Conservation (phyloP, 2,113 vertebrate genomes). For the Cercopithecus mona region DNA sequence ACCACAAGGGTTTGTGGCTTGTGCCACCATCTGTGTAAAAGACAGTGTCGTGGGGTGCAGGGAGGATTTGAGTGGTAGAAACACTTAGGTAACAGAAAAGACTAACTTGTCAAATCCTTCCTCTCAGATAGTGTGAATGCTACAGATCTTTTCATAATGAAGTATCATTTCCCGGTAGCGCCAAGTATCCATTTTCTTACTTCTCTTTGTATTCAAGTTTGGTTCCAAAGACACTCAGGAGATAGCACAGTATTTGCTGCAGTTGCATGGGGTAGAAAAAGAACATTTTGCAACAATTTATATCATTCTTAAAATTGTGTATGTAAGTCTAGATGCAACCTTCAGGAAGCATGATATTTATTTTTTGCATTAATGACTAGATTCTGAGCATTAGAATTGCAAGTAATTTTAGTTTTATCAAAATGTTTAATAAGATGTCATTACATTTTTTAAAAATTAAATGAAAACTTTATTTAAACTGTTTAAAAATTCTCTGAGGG, state of each 20-base stretch:
- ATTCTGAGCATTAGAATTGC: neutral
- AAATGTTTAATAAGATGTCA: neutral
- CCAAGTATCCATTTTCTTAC: neutral
- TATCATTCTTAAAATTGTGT: neutral
- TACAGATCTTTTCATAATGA: slow-evolving; percentile 10
- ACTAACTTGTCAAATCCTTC: slow-evolving; percentile 12
- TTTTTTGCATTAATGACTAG: neutral
- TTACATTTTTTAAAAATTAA: neutral
- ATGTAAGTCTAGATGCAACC: neutral
- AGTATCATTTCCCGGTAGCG: neutral
- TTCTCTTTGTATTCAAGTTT: slow-evolving; percentile 15
- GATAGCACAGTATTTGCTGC: neutral
- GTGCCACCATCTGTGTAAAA: neutral
- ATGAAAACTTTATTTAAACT: slow-evolving; percentile 1
- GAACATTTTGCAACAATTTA: neutral
- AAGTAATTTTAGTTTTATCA: neutral
- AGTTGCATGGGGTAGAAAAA: neutral
- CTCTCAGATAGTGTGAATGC: neutral
- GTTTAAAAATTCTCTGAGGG: neutral
- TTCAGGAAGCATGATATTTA: neutral
- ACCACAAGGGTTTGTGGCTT: neutral
- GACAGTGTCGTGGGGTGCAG: neutral
- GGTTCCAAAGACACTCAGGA: neutral
- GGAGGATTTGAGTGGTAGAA: neutral
- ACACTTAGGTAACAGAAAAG: slow-evolving; percentile 30